Evolutionary conservation across 1,140 invertebrate species (phyloP), one percentile per base, ranked within the genome.

Genomic region (Papilio machaon): DNA sequence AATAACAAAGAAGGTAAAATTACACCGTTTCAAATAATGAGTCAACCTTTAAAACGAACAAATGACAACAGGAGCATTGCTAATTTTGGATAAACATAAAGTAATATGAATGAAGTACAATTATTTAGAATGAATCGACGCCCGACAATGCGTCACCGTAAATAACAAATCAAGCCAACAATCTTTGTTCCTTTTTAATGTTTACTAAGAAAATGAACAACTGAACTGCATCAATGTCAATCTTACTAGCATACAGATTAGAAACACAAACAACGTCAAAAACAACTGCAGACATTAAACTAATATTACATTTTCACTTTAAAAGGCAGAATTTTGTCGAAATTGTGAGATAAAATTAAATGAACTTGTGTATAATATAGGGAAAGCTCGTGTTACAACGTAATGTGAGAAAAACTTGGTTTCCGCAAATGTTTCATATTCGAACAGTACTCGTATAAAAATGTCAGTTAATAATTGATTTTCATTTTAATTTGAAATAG

Each of bases 41-140:
- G 60, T 64, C 23, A 64, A 30, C 19, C 23, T 6, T 35, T n/a
- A 30, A n/a, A 64, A 30, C 17, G n/a, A 64, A 64, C 60, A 64
- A 64, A 64, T 30, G 19, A 64, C 60, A 64, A 19, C n/a, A 60
- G 9, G 60, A 73, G 19, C 17, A 43, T 75, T 23, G 73, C 43
- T 75, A 75, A 49, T 75, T 75, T 75, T 75, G 73, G 60, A 64
- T 17, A 75, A 46, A 46, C 73, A 49, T 43, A 43, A 46, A 17
- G 43, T 49, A 75, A 75, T 75, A 19, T 46, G 30, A 75, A 49
- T 75, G 73, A 47, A 47, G 73, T n/a, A 46, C 46, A 75, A 49
- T 46, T 75, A 46, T 49, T 75, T 47, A 52, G 49, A 64, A 75
- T 47, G 73, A 75, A 47, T 75, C 43, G 60, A 64, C 54, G 5